Evolutionary conservation across 2,797 vertebrate genomes (phyloP).

Genomic region (Chloroceryle amazona): DNA sequence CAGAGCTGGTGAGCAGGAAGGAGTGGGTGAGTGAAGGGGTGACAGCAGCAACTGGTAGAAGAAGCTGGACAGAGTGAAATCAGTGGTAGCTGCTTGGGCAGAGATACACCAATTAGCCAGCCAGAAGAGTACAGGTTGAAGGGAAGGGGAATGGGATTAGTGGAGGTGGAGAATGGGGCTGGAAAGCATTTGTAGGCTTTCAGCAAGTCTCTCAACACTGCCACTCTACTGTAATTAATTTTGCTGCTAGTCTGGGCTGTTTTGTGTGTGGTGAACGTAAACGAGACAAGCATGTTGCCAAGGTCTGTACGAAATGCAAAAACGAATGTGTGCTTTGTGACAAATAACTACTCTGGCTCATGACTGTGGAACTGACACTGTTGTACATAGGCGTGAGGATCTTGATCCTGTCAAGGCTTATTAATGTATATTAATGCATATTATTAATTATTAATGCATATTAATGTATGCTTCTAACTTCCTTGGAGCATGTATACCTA

Average conservation of each 20-base stretch:
- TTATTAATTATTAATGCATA: too few species aligned
- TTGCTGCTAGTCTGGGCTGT: neutral
- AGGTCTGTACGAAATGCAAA: neutral
- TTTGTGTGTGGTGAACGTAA: neutral
- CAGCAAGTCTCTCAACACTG: neutral
- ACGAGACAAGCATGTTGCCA: neutral
- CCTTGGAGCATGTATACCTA: neutral
- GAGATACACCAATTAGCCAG: neutral
- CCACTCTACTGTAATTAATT: neutral
- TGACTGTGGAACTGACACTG: neutral
- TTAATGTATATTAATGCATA: too few species aligned
- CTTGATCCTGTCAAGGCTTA: neutral
- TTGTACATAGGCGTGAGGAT: neutral
- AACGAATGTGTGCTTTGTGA: neutral
- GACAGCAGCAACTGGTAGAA: neutral
- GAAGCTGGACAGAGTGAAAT: neutral
- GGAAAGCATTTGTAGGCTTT: neutral
- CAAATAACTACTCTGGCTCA: neutral
- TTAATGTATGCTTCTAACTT: neutral
- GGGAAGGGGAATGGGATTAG: neutral
- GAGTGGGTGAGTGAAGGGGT: neutral
- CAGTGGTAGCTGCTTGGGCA: rapidly evolving
- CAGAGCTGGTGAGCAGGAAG: neutral
- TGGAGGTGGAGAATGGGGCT: neutral
- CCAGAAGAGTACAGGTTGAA: neutral